Conservation (phyloP, 1,140 invertebrate species). For the Steinernema khuongi region DNA sequence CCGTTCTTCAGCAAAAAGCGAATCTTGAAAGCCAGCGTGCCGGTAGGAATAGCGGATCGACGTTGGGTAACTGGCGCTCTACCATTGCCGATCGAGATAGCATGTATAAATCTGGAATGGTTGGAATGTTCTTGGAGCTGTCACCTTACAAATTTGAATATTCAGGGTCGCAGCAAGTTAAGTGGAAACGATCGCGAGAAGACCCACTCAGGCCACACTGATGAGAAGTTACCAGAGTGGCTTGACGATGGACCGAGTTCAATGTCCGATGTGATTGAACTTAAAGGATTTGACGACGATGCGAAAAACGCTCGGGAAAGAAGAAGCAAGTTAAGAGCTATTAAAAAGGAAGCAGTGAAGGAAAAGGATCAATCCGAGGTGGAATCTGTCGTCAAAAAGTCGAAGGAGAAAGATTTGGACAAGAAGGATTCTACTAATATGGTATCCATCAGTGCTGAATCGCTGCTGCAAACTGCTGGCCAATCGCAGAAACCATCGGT, state of each 20-base stretch:
- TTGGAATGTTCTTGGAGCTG: neutral
- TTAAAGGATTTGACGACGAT: slow-evolving; percentile 41
- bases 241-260: slow-evolving; percentile 42
- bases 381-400: slow-evolving; percentile 17
- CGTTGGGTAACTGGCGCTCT: neutral
- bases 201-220: slow-evolving; percentile 14
- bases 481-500: neutral
- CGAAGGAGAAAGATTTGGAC: slow-evolving; percentile 16
- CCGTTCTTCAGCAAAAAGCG: slow-evolving; percentile 27
- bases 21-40: neutral
- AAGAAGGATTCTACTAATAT: neutral
- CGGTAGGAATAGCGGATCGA: slow-evolving; percentile 12
- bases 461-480: neutral
- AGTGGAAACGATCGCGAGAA: neutral
- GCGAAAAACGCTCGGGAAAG: slow-evolving; percentile 1
- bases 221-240: slow-evolving; percentile 44
- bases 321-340: slow-evolving; percentile 21
- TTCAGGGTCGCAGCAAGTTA: slow-evolving; percentile 16
- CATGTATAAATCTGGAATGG: slow-evolving; percentile 12
- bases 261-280: slow-evolving; percentile 41
- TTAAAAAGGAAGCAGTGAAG: neutral
- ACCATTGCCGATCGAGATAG: slow-evolving; percentile 19
- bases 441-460: neutral
- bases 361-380: neutral
- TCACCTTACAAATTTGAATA: neutral